Evolutionary conservation across 2,888 invertebrate species (phyloP).

Genomic region (Drosophila recens): DNA sequence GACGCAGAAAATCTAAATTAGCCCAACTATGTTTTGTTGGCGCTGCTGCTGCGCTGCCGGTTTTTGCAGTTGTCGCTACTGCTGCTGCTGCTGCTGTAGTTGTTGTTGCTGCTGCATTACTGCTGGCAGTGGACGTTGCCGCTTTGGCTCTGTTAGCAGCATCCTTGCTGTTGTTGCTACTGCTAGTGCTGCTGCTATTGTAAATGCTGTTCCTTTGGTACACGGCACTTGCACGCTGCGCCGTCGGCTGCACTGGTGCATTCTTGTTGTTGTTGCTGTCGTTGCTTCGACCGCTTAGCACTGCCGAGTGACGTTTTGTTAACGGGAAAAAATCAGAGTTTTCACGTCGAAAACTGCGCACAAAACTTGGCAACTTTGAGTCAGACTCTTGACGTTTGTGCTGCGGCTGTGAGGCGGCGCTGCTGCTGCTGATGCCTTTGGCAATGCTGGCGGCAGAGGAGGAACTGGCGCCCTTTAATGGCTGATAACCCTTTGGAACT

Average conservation of each 20-base stretch:
- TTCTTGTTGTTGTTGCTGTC: slow-evolving; percentile 66
- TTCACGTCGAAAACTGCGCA: slow-evolving; percentile 92
- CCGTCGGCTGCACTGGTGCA: slow-evolving; percentile 70
- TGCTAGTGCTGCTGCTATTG: slow-evolving; percentile 51
- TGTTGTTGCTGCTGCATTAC: slow-evolving; percentile 56
- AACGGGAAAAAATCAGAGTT: slow-evolving; percentile 94
- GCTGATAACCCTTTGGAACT: slow-evolving; percentile 79
- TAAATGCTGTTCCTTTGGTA: slow-evolving; percentile 88
- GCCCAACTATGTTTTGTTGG: slow-evolving; percentile 81
- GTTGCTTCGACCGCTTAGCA: slow-evolving; percentile 84
- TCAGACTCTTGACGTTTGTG: slow-evolving; percentile 92
- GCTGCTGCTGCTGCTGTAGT: slow-evolving; percentile 27
- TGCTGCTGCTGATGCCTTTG: slow-evolving; percentile 63
- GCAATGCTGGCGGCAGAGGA: slow-evolving; percentile 59
- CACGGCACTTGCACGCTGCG: slow-evolving; percentile 89
- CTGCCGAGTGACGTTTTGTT: slow-evolving; percentile 91
- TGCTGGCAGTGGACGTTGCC: slow-evolving; percentile 65
- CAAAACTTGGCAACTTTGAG: slow-evolving; percentile 90
- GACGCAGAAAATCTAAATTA: slow-evolving; percentile 87
- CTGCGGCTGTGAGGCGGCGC: slow-evolving; percentile 41
- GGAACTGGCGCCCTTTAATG: slow-evolving; percentile 57
- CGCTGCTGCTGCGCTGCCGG: slow-evolving; percentile 38
- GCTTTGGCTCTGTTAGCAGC: slow-evolving; percentile 42
- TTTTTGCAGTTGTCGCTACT: slow-evolving; percentile 7
- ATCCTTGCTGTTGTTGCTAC: slow-evolving; percentile 32